These are phyloP conservation scores for Paramisgurnus dabryanus DNA, from an alignment of 2,113 vertebrate genomes.

Conservation along the genomic window DNA sequence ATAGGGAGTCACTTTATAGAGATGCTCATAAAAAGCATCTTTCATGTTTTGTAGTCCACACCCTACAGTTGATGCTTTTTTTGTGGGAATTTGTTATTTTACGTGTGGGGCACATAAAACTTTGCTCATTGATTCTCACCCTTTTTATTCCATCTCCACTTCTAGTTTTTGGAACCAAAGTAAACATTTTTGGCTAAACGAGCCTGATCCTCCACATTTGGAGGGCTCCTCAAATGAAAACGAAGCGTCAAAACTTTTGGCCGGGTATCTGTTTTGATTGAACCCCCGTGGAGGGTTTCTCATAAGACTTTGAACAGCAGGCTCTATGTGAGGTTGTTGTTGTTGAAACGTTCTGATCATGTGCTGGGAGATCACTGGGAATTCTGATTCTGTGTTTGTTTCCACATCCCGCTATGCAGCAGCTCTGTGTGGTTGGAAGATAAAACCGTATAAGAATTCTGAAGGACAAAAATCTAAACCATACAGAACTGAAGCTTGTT, in stretches of 20 bases:
- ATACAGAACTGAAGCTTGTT: too few relatives aligned
- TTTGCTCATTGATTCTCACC: slow-evolving; percentile 21
- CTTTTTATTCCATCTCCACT: slow-evolving; percentile 10
- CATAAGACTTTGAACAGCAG: neutral
- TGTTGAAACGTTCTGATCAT: slow-evolving; percentile 18
- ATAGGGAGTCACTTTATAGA: slow-evolving; percentile 19
- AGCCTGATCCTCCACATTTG: neutral
- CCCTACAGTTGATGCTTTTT: neutral
- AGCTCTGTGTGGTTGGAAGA: too few relatives aligned
- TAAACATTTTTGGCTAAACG: slow-evolving; percentile 2
- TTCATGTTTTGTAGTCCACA: slow-evolving; percentile 7
- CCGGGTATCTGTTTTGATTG: slow-evolving; percentile 3
- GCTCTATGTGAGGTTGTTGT: slow-evolving; percentile 3
- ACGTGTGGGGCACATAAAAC: slow-evolving; percentile 17
- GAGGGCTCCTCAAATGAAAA: neutral
- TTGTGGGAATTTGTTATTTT: slow-evolving; percentile 8
- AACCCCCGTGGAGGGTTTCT: neutral
- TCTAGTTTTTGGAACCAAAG: slow-evolving; percentile 1
- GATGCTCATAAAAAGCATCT: slow-evolving; percentile 25
- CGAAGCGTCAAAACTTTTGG: neutral
- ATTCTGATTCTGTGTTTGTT: slow-evolving; percentile 5
- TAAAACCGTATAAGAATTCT: too few relatives aligned
- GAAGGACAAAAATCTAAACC: too few relatives aligned
- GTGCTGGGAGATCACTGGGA: neutral
- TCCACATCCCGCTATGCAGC: neutral